Percentiles rank a stretch among this genome's conserved stretches.
These are phyloP conservation scores for Tenualosa thibaudeaui DNA, from an alignment of 2,797 vertebrate species.

Conservation along the genomic window DNA sequence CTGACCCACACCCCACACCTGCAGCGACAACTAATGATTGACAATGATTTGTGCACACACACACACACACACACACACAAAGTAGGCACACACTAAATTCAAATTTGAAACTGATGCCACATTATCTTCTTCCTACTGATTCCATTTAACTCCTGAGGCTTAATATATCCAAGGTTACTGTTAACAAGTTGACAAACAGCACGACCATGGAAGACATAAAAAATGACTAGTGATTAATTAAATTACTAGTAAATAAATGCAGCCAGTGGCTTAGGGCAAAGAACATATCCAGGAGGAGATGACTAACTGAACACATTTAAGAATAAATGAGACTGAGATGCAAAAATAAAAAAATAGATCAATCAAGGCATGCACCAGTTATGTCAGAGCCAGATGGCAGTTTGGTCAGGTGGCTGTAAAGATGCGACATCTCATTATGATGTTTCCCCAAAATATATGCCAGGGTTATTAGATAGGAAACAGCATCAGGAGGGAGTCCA, in stretches of 20 bases:
- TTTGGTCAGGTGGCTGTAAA: conserved; percentile 58
- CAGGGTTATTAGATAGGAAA: not conserved
- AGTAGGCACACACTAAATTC: too few relatives aligned
- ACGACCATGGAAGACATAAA: not conserved
- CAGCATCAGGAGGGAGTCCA: not conserved
- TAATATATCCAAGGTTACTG: not conserved
- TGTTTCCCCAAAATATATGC: not conserved
- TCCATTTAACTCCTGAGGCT: not conserved
- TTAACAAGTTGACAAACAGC: not conserved
- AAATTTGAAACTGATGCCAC: not conserved
- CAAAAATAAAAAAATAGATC: conserved; percentile 39
- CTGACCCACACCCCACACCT: not conserved
- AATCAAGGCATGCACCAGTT: conserved; percentile 79
- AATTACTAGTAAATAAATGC: conserved; percentile 84
- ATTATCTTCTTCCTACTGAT: not conserved
- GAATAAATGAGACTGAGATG: not conserved
- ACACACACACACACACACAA: too few relatives aligned
- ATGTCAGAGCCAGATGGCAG: conserved; percentile 42
- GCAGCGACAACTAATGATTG: not conserved
- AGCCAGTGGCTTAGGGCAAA: conserved; percentile 55
- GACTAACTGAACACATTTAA: not conserved
- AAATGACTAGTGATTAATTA: not conserved
- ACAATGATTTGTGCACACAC: not conserved
- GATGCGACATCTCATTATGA: conserved; percentile 65
- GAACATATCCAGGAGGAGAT: not conserved